Evolutionary conservation across 2,888 invertebrate genomes (phyloP), one percentile per base, ranked within the genome.

Genomic region (Nephrocerus scutellatus): DNA sequence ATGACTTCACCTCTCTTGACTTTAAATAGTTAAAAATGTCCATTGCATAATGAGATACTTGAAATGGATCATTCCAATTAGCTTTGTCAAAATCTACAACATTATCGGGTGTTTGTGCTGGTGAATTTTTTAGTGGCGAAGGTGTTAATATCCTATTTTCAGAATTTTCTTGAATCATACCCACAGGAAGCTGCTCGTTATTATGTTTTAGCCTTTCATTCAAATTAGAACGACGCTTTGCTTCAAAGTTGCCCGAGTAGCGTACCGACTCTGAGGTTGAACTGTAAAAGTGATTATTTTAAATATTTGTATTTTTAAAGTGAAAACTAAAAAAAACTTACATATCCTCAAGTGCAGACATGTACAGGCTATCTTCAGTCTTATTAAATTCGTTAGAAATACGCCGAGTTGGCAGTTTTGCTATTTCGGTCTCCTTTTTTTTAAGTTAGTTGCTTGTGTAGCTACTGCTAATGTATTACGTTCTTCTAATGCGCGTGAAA

Each of bases 21-120:
- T 84, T 90, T 55, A 96, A 77, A 65, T 98, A 96, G 49, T 83
- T 77, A 66, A 98, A 98, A 53, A 97, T 95, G 54, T 96, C 90
- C 76, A 80, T 80, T 9, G 92, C 93, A 71, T 95, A 98, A 45
- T 84, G 74, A 0, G 92, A 84, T 1, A 89, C 87, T 68, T 90
- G 86, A 61, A 79, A 82, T 1, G 84, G 81, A 67, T 97, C 95
- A 49, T 77, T 75, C 76, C 81, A 79, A 63, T 84, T 85, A 61
- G 88, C 88, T 44, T 73, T 74, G 72, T 98, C 97, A 63, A 90
- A 89, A 62, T 90, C 85, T 2, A 72, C 64, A 5, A 90, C 82
- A 29, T 78, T 82, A 1, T 71, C 63, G 0, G 88, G 88, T 6
- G 80, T 70, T 23, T 69, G 48, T 12, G 67, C 2, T 22, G 47